Conservation (phyloP, 2,888 invertebrate genomes). For the Phytoseiulus persimilis region DNA sequence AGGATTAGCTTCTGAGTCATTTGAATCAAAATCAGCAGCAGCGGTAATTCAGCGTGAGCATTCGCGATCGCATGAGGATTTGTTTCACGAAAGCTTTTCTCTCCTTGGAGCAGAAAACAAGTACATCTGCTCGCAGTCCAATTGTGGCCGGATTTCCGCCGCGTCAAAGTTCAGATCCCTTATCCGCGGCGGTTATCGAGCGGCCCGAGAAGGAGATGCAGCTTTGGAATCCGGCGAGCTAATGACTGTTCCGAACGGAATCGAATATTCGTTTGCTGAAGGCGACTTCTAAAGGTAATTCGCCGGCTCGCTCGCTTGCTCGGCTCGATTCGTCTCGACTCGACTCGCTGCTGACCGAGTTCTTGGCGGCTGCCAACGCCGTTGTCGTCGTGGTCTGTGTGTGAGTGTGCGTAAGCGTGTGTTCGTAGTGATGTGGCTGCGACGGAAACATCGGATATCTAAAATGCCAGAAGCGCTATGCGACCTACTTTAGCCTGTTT, state of each 20-base stretch:
- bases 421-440: constrained; percentile 5
- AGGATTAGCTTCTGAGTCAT: too few species aligned
- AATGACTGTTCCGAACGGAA: neutral
- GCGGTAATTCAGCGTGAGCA: too few species aligned
- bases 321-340: neutral
- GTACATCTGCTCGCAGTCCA: too few species aligned
- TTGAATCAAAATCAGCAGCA: too few species aligned
- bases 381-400: neutral
- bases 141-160: too few species aligned
- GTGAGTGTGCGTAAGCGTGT: neutral
- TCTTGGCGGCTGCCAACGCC: neutral
- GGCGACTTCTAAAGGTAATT: neutral
- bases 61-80: too few species aligned
- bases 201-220: neutral
- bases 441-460: constrained; percentile 5
- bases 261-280: neutral
- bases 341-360: constrained; percentile 5
- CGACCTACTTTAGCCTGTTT: neutral
- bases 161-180: too few species aligned
- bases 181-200: neutral
- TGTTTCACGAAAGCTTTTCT: too few species aligned
- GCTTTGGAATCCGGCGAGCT: neutral
- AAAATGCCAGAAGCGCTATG: constrained; percentile 5
- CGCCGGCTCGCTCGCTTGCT: neutral
- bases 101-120: too few species aligned